Conservation (phyloP, 2,797 vertebrate species). For the Rhynchonycteris naso region DNA sequence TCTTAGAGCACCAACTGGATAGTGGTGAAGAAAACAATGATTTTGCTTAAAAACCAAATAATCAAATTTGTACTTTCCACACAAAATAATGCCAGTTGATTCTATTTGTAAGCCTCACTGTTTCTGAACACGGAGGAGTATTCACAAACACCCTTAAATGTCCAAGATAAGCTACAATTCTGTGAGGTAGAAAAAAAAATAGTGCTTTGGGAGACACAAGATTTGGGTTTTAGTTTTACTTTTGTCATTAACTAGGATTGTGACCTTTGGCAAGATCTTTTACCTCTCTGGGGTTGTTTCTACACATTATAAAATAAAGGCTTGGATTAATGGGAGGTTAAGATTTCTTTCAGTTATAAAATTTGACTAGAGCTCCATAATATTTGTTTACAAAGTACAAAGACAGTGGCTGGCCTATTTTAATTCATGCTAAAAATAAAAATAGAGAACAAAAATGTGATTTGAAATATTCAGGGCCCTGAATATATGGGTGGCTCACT, state of each 20-base stretch:
- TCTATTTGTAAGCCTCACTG: not conserved
- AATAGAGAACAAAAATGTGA: not conserved
- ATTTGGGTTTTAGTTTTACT: not conserved
- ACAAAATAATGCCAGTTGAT: not conserved
- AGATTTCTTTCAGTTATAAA: slow-evolving; percentile 19
- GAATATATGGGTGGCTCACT: too few relatives aligned
- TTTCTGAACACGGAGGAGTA: not conserved
- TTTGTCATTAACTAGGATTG: not conserved
- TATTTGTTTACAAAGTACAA: not conserved
- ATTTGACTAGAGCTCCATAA: slow-evolving; percentile 24
- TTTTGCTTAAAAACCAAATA: slow-evolving; percentile 15
- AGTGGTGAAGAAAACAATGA: not conserved
- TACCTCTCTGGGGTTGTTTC: not conserved
- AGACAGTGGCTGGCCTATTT: slow-evolving; percentile 2
- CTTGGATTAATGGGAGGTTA: not conserved
- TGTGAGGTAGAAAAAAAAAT: not conserved
- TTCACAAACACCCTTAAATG: not conserved
- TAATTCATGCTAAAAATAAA: slow-evolving; percentile 7
- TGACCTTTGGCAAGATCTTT: not conserved
- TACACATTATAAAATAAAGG: slow-evolving; percentile 34
- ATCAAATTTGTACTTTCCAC: not conserved
- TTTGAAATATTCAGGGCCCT: not conserved
- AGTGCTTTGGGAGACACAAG: not conserved
- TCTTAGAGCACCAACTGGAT: not conserved
- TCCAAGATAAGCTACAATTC: not conserved